These are phyloP conservation scores for Octonoba sinensis DNA, from an alignment of 2,888 invertebrate genomes.

Conservation along the genomic window DNA sequence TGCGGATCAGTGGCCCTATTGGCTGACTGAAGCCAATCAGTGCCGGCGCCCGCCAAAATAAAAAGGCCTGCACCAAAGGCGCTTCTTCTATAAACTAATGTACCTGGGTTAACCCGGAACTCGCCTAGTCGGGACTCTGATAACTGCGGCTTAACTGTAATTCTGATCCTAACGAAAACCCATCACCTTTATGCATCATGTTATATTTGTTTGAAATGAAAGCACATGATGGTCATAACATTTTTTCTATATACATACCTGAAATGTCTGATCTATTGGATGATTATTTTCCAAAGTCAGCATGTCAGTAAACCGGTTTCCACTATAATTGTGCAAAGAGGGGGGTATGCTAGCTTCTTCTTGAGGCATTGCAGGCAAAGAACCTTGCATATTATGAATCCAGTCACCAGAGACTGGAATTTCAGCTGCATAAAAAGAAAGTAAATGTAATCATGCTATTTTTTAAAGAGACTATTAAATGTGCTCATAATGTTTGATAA, in stretches of 20 bases:
- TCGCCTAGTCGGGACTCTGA: no score
- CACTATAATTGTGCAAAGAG: constrained; percentile 40
- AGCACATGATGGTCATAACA: background rate
- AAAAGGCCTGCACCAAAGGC: no score
- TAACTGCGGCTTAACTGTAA: no score
- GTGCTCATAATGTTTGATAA: background rate
- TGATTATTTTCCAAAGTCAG: constrained; percentile 50
- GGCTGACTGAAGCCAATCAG: no score
- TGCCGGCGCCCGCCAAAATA: no score
- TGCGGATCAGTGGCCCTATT: no score
- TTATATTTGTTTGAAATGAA: background rate
- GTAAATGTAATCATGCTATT: no score
- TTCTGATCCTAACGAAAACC: background rate
- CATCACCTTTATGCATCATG: background rate
- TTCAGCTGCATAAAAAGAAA: constrained; percentile 26
- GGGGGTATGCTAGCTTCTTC: constrained; percentile 44
- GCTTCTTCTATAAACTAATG: no score
- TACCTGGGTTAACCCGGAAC: no score
- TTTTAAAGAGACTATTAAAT: background rate
- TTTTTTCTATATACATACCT: constrained; percentile 17
- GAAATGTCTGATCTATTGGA: constrained; percentile 50
- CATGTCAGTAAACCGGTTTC: constrained; percentile 52
- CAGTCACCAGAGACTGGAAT: constrained; percentile 47
- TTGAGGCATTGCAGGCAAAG: constrained; percentile 26
- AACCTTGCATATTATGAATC: constrained; percentile 53